A percentile compares a stretch with the other conserved stretches of the same genome.
Conservation (phyloP, 2,113 vertebrate species). For the Eclectus roratus region DNA sequence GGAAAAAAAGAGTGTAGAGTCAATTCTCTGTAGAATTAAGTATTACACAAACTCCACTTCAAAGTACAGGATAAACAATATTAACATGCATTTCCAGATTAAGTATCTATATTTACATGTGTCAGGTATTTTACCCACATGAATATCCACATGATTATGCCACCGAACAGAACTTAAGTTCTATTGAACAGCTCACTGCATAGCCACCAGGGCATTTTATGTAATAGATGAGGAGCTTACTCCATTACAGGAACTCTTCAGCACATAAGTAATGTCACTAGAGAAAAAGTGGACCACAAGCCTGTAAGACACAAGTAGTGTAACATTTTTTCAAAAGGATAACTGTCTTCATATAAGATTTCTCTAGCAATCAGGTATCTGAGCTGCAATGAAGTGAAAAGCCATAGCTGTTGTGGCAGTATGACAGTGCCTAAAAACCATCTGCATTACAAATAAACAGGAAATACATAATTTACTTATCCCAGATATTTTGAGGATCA, state of each 20-base stretch:
- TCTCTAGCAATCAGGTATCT: not conserved
- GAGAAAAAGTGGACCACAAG: not conserved
- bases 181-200: not conserved
- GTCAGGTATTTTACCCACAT: not conserved
- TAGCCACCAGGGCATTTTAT: not conserved
- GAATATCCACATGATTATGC: not conserved
- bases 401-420: not conserved
- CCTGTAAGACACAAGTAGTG: not conserved
- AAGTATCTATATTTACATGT: not conserved
- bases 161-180: not conserved
- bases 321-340: not conserved
- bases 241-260: not conserved
- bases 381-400: not conserved
- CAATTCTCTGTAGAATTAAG: not conserved
- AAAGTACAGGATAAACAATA: not conserved
- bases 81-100: not conserved
- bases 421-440: not conserved
- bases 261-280: not conserved
- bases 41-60: not conserved
- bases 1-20: not conserved
- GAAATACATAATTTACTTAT: not conserved
- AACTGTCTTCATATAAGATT: not conserved
- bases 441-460: not conserved
- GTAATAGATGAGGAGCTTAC: not conserved
- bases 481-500: not conserved